A percentile compares a stretch with the other conserved stretches of the same genome.
Evolutionary conservation across 2,113 vertebrate species (phyloP).

Genomic region (Asarcornis scutulata): DNA sequence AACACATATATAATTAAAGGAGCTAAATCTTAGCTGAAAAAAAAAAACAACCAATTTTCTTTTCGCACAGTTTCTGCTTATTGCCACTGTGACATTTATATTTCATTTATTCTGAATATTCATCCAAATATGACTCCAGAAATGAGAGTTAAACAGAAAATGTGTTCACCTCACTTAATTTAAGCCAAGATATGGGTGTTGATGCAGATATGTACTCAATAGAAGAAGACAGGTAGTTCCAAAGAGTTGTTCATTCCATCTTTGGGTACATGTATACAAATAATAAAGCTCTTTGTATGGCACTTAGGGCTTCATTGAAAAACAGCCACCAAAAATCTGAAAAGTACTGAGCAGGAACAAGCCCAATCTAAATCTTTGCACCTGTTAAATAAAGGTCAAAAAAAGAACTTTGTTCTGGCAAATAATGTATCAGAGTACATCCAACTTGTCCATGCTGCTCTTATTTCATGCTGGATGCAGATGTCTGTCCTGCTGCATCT

Average conservation of each 20-base stretch:
- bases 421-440: neutral
- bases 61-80: neutral
- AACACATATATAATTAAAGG: neutral
- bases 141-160: neutral
- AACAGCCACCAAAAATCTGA: neutral
- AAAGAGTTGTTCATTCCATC: neutral
- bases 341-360: neutral
- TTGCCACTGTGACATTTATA: neutral
- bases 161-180: neutral
- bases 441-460: neutral
- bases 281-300: neutral
- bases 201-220: neutral
- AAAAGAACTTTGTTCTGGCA: neutral
- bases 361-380: neutral
- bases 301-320: neutral
- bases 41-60: neutral
- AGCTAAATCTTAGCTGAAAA: neutral
- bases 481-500: neutral
- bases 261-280: neutral
- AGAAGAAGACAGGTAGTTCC: neutral
- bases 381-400: neutral
- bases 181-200: neutral
- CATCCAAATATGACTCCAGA: neutral
- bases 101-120: neutral
- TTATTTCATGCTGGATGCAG: neutral